Evolutionary conservation across 2,888 invertebrate genomes (phyloP), one percentile per base, ranked within the genome.

Genomic region (Venustoraphidia nigricollis): DNA sequence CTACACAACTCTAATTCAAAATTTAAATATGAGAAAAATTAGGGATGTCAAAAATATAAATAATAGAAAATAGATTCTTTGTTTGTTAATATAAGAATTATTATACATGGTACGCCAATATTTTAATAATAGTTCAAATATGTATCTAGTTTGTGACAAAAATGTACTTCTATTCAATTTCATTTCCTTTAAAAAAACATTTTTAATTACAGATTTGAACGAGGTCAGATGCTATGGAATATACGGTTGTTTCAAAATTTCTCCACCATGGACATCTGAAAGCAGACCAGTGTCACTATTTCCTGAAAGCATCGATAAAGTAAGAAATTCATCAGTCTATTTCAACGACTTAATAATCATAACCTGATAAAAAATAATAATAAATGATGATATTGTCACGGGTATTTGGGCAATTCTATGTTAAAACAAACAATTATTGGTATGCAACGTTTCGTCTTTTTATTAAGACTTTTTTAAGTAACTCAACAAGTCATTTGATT

Each of bases 161-260:
- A 13, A 11, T 35, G 14, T 40, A 48, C 45, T n/a, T 39, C 27
- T 13, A 43, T 41, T 44, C 27, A 35, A 11, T 5, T 13, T 49
- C 44, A 44, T 17, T 46, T 34, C 43, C 9, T 42, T 11, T n/a
- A 9, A 5, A 42, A 14, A 40, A 14, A 44, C 44, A 27, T 36
- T 41, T 44, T 37, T 41, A 34, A 50, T 55, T 55, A 43, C 52
- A 67, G 67, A 62, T 50, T 59, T 60, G 17, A 64, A 63, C 51
- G 58, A 61, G 10, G 57, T 75, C 44, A 74, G 78, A 57, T 90
- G 90, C 63, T 89, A 82, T 63, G 82, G 79, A 1, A 76, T 76
- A 1, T 88, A 83, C 56, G 90, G 89, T 4, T 90, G 90, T 61
- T 90, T 87, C 62, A 81, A 84, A 45, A 76, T 84, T 50, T 76